Evolutionary conservation across 1,140 invertebrate genomes (phyloP), one percentile per base, ranked within the genome.

Genomic region (Drosophila pandora): DNA sequence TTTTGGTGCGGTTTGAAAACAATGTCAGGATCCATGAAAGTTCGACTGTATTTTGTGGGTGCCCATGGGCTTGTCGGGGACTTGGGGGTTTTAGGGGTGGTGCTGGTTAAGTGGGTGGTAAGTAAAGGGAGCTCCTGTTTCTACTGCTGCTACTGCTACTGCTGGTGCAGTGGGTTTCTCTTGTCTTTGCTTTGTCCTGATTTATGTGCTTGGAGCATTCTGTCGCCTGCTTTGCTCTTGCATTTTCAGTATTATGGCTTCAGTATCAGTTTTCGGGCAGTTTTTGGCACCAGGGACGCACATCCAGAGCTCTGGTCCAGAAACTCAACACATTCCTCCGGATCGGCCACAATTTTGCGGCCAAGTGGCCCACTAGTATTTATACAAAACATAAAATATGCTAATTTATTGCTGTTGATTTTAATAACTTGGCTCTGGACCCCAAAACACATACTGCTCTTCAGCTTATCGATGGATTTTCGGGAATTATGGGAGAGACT

Each of bases 321-420:
- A 47, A 65, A 48, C 60, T 56, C 45, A 37, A 41, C 65, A 56
- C 28, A 43, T 58, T 39, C 41, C 41, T 39, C 23, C 2, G 48
- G 23, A 57, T 3, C 34, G 34, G 3, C 34, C 34, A n/a, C 39
- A 41, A 13, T 41, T 41, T 13, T 41, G 39, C 39, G 39, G 39
- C 2, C 39, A 41, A 34, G 39, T 13, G 39, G 37, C 52, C 53
- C 54, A 39, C 32, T 23, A 3, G 48, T 73, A 50, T 78, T 73
- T 68, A 71, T 77, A 65, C 43, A 73, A 73, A 81, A 70, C 74
- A 76, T 84, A 85, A 85, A 82, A 80, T 72, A 87, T 85, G 82
- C 82, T 81, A 82, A 85, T 85, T 85, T 85, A 85, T 85, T 78
- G 82, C 78, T 87, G 81, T 85, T 85, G 82, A 85, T 85, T 85